A percentile compares a stretch with the other conserved stretches of the same genome.
Conservation (phyloP, 2,797 vertebrate genomes). For the Vultur gryphus region DNA sequence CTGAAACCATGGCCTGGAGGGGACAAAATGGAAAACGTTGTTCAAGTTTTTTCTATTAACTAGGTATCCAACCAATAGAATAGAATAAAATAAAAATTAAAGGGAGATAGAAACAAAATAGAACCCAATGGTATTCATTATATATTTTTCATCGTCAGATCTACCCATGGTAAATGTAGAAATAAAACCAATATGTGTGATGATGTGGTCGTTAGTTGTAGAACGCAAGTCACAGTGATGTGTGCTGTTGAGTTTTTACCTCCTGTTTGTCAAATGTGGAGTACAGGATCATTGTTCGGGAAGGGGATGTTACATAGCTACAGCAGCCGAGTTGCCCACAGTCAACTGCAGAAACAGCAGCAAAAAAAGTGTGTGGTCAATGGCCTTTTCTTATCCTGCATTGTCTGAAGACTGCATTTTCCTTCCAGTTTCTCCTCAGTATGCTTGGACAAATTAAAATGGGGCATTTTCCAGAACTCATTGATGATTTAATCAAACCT, state of each 20-base stretch:
- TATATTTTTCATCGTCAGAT: accelerated
- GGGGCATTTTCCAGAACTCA: neutral
- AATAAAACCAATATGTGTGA: accelerated
- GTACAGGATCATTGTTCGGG: accelerated
- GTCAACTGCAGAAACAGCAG: neutral
- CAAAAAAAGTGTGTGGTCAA: too few relatives aligned
- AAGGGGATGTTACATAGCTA: accelerated
- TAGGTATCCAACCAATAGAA: neutral
- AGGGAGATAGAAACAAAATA: neutral
- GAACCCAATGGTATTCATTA: neutral
- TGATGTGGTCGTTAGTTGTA: accelerated
- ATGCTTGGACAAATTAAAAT: neutral
- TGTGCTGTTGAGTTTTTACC: neutral
- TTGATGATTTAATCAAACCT: slow-evolving; percentile 1
- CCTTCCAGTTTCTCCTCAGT: neutral
- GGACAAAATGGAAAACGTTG: neutral
- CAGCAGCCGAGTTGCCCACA: neutral
- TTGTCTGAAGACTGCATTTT: neutral
- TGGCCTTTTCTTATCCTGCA: neutral
- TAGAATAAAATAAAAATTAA: neutral
- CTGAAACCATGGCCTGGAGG: neutral
- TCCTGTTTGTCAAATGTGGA: accelerated
- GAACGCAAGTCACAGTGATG: accelerated
- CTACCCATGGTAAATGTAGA: neutral
- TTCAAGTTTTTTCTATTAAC: neutral